These are phyloP conservation scores for Cyphotilapia sp. DNA, from an alignment of 2,113 vertebrate species.

Conservation along the genomic window DNA sequence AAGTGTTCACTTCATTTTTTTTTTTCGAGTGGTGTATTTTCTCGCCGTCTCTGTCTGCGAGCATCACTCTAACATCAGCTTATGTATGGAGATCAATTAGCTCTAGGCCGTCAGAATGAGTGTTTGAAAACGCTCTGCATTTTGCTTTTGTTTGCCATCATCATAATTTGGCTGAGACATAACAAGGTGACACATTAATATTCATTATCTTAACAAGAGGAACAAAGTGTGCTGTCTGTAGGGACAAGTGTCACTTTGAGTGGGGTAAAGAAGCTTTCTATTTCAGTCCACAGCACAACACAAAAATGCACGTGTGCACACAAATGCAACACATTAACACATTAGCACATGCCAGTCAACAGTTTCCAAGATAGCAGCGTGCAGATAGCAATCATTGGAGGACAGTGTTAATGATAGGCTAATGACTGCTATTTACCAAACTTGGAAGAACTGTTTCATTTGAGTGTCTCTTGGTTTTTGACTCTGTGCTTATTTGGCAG, in stretches of 20 bases:
- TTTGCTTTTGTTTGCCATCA: neutral
- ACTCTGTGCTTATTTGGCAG: neutral
- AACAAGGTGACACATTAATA: constrained; percentile 25
- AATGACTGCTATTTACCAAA: constrained; percentile 48
- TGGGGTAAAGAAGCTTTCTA: neutral
- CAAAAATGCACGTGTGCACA: neutral
- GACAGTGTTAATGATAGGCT: constrained; percentile 36
- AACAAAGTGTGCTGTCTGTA: neutral
- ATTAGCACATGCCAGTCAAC: constrained; percentile 23
- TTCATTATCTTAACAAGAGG: constrained; percentile 7
- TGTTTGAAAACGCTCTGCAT: neutral
- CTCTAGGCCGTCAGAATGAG: neutral
- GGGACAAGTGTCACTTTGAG: constrained; percentile 5
- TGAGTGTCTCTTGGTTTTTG: neutral
- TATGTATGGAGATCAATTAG: neutral
- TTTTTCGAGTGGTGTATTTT: neutral
- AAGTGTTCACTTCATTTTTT: neutral
- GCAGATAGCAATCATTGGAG: constrained; percentile 28
- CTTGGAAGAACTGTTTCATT: neutral
- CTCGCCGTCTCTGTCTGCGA: neutral
- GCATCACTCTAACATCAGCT: neutral
- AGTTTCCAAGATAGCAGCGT: constrained; percentile 1
- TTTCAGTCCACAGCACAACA: neutral
- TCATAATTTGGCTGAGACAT: neutral
- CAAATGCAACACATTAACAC: neutral